Base-by-base conservation (phyloP, 1,140 invertebrate genomes). In the Bombus sibiricus region DNA sequence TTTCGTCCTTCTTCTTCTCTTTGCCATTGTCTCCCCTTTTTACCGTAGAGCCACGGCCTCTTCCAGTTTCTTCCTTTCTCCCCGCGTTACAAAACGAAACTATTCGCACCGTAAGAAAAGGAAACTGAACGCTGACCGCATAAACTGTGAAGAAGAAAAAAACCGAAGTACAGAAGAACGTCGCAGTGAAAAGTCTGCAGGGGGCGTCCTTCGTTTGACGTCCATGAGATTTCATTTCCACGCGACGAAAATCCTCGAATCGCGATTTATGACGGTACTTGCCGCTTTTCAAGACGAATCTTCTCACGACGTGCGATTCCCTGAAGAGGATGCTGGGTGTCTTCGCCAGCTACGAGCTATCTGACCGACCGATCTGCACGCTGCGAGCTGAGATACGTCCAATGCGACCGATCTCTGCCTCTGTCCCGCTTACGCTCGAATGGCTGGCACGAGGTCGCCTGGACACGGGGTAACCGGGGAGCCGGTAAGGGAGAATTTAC, bases 351-450 rank as follows among this genome's bases (percentile, higher is more conserved):
- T 71, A 6, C 15, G 28, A 22, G 53, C 68, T 92, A 92, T 92
- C 91, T 87, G 25, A 69, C 22, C 64, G 84, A 79, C 89, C 91
- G 88, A 92, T 92, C 91, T 91, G 86, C 88, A 84, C 89, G 69
- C 83, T 84, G 83, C 81, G 72, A 75, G 84, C 81, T 88, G 83
- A 90, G 86, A 85, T 85, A 85, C 85, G 88, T 91, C 73, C 81
- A 37, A 62, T 81, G 73, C 76, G 73, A 75, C 73, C 81, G 68
- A 79, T 83, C 82, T 83, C 79, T n/a, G 32, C 28, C 74, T 12
- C n/a, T 53, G 34, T 69, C 62, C 59, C 10, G 68, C 37, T 72
- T 39, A 18, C 15, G 41, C 75, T 74, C 59, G 62, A 32, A 13
- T 12, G 32, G 13, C 62, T 25, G 39, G 37, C 39, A 37, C 39